Evolutionary conservation across 2,113 vertebrate genomes (phyloP).

Genomic region (Cyanoramphus novaezelandiae): DNA sequence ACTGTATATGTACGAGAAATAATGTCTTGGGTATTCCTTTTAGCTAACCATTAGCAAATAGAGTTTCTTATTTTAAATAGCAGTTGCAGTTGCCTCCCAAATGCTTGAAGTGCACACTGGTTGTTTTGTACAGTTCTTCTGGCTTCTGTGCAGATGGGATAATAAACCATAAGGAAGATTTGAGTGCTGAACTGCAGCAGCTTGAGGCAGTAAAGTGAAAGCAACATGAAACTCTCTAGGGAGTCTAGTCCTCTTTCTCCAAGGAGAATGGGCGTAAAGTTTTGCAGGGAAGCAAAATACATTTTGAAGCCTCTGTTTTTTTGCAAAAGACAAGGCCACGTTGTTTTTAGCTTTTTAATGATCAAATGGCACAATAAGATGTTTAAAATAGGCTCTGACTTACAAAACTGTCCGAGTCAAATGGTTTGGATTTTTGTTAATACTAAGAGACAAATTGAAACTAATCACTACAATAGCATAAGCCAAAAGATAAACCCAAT

Average conservation of each 20-base stretch:
- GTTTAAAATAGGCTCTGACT: neutral
- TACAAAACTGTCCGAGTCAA: neutral
- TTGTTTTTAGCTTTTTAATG: neutral
- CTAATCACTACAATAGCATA: accelerated
- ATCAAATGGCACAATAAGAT: neutral
- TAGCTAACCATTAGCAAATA: neutral
- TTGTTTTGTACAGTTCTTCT: neutral
- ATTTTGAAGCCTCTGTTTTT: neutral
- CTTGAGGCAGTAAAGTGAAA: neutral
- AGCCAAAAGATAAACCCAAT: neutral
- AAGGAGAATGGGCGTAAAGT: neutral
- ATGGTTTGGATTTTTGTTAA: neutral
- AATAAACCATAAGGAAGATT: neutral
- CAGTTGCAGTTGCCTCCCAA: neutral
- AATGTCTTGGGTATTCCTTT: neutral
- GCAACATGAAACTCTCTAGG: neutral
- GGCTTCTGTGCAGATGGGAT: neutral
- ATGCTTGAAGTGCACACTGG: neutral
- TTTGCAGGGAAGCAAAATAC: neutral
- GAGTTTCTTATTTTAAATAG: neutral
- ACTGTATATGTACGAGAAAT: neutral
- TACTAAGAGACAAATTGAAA: neutral
- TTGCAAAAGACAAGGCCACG: neutral
- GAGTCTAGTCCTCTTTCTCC: neutral
- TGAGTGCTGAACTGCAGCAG: neutral